These are phyloP conservation scores for Lagenorhynchus albirostris DNA, from an alignment of 2,113 vertebrate genomes.

Conservation along the genomic window DNA sequence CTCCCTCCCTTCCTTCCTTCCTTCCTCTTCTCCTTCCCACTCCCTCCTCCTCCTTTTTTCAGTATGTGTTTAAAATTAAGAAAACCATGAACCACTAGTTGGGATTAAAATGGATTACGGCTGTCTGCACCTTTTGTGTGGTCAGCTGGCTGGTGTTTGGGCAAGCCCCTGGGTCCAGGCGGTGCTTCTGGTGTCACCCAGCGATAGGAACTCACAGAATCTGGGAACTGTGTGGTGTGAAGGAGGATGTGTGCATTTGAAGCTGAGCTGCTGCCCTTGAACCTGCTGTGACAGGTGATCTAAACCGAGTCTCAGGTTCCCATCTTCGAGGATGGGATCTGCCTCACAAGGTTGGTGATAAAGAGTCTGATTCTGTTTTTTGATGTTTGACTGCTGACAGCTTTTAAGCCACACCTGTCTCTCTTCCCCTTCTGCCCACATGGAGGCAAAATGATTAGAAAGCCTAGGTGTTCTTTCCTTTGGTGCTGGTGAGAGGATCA, in stretches of 20 bases:
- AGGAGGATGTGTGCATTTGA: neutral
- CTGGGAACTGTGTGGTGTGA: neutral
- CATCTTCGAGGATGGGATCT: neutral
- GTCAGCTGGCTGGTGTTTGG: neutral
- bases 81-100: neutral
- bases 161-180: neutral
- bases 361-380: neutral
- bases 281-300: neutral
- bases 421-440: rapidly evolving
- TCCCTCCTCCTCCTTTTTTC: neutral
- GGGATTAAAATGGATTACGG: neutral
- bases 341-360: neutral
- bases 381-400: neutral
- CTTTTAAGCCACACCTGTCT: neutral
- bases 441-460: neutral
- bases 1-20: neutral
- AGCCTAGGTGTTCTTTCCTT: neutral
- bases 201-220: neutral
- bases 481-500: neutral
- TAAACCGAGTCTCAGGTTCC: neutral
- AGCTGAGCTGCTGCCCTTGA: neutral
- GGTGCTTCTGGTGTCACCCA: neutral
- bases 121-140: neutral
- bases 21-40: no score
- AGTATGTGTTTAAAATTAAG: neutral